phyloP scores from a whole-genome alignment of 2,797 vertebrate species.

The Carcharodon carcharias region DNA sequence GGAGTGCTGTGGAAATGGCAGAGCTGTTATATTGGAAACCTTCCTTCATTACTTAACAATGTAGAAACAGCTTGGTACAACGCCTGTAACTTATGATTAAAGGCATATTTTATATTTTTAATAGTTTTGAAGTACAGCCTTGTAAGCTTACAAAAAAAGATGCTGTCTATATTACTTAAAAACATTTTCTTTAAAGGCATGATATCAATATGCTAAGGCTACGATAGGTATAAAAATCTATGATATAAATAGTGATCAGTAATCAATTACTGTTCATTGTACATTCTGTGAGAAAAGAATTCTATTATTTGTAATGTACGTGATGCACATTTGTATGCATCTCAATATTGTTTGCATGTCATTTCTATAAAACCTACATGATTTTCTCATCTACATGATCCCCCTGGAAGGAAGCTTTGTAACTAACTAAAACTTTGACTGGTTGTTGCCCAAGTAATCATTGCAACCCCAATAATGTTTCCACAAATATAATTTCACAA shows the following conservation, averaged over 20 bases:
- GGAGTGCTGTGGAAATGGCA: not conserved
- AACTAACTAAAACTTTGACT: constrained; percentile 7
- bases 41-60: not conserved
- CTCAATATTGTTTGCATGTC: constrained; percentile 1
- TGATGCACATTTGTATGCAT: not conserved
- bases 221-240: constrained; percentile 35
- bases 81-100: not conserved
- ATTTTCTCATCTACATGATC: constrained; percentile 4
- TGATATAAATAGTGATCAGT: constrained; percentile 36
- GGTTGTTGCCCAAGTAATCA: not conserved
- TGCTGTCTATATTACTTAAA: constrained; percentile 18
- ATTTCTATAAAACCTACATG: constrained; percentile 30
- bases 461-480: constrained; percentile 26
- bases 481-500: not conserved
- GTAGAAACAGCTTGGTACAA: constrained; percentile 30
- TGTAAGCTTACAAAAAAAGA: constrained; percentile 29
- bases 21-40: not conserved
- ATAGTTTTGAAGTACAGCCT: constrained; percentile 15
- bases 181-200: constrained; percentile 35
- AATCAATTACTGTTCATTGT: constrained; percentile 33
- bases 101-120: constrained; percentile 33
- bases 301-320: not conserved
- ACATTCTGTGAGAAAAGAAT: constrained; percentile 34
- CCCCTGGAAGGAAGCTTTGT: not conserved
- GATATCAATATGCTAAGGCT: constrained; percentile 30